Evolutionary conservation across 2,797 vertebrate genomes (phyloP), one percentile per base, ranked within the genome.

Genomic region (Phrynocephalus vlangalii): DNA sequence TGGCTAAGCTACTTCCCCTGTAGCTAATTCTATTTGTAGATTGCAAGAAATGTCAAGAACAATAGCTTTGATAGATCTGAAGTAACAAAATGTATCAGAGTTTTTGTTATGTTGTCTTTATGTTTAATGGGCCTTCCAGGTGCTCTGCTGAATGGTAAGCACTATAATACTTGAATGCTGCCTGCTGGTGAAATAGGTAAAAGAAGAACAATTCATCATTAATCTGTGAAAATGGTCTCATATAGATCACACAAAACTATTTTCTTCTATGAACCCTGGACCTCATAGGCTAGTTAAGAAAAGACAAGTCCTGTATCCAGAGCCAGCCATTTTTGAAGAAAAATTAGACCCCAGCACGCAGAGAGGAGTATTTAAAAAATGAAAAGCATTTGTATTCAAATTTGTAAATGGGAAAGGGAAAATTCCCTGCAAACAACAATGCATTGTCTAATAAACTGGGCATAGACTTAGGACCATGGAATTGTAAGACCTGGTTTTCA

Each of bases 41-140:
- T 86, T 93, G 86, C 28, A 4, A 82, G 1, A 79, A 84, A 1
- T 13, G 77, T 82, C 89, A 71, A 88, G 87, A 92, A 83, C 3
- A 0, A 67, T 81, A 87, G 28, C 5, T 82, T 67, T 1, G 0
- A 50, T 83, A 84, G 86, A 85, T n/a, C 2, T 56, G 20, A 89
- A 89, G 81, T 83, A 0, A 44, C 30, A 66, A 38, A 56, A 71
- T 30, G 63, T 78, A 77, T 28, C 30, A 85, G n/a, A 20, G 38
- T 79, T 52, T n/a, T 76, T 87, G 30, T 87, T 73, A 26, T 70
- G 50, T 83, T 77, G 26, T 44, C 30, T 70, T 60, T 38, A 38
- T 15, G 33, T 72, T 63, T 30, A 79, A 84, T 72, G 33, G 71
- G 2, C 48, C 11, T 16, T 63, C 52, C 30, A 63, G 67, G 33